These are phyloP conservation scores for Sarcophaga carnaria DNA, from an alignment of 2,888 invertebrate species.

Conservation along the genomic window DNA sequence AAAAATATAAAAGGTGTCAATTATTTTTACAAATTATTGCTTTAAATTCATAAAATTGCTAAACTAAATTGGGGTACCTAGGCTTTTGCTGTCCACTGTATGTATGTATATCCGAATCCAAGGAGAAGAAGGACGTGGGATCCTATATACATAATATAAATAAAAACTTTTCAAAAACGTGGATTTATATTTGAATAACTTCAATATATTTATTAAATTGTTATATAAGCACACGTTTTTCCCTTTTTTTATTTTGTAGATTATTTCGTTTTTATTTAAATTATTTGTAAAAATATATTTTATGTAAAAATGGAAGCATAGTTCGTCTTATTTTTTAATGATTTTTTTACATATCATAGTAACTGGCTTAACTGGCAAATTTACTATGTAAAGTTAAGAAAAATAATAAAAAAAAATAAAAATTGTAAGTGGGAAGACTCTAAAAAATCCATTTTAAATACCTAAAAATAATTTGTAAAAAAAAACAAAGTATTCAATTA, in stretches of 20 bases:
- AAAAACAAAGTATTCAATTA: conserved; percentile 69
- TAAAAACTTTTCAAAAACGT: too few relatives aligned
- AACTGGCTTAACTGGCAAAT: conserved; percentile 64
- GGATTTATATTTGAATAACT: too few relatives aligned
- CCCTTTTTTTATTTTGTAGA: conserved; percentile 46
- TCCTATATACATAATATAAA: too few relatives aligned
- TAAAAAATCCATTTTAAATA: conserved; percentile 65
- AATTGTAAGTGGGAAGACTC: conserved; percentile 61
- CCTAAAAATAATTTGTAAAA: conserved; percentile 64
- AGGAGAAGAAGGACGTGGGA: too few relatives aligned
- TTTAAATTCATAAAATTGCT: too few relatives aligned
- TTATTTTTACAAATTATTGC: too few relatives aligned
- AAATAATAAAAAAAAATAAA: conserved; percentile 49
- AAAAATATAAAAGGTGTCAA: too few relatives aligned
- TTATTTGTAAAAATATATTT: conserved; percentile 55
- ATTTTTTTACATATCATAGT: conserved; percentile 69
- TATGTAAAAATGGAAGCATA: conserved; percentile 72
- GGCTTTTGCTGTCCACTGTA: too few relatives aligned
- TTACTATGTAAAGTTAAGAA: conserved; percentile 67
- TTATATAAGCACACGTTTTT: conserved; percentile 69
- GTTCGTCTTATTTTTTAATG: conserved; percentile 58
- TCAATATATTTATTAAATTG: not conserved
- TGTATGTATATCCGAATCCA: too few relatives aligned
- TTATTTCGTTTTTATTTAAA: conserved; percentile 44
- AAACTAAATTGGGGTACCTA: too few relatives aligned